phyloP scores from a whole-genome alignment of 2,113 vertebrate genomes.

The crab-eating macaque (Macaca fascicularis) region DNA sequence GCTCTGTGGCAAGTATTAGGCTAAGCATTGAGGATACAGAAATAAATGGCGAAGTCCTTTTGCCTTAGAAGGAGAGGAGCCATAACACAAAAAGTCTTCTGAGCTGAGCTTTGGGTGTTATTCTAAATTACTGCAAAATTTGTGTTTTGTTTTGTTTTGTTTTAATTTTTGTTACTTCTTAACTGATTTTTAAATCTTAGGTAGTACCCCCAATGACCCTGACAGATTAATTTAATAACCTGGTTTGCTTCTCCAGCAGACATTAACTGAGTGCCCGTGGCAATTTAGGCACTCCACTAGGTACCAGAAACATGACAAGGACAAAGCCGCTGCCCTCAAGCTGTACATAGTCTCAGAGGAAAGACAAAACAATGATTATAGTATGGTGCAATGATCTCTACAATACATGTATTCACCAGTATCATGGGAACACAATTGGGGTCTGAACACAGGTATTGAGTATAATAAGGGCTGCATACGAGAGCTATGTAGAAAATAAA shows the following conservation, averaged over 20 bases:
- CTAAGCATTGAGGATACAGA: background rate
- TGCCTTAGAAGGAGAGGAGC: background rate
- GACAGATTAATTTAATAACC: background rate
- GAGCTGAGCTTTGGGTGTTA: background rate
- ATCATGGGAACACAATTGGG: no score
- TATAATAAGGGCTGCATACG: background rate
- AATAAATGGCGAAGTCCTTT: background rate
- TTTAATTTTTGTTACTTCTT: constrained; percentile 9
- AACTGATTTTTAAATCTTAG: background rate
- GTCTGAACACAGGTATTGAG: background rate
- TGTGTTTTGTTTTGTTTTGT: background rate
- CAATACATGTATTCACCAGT: no score
- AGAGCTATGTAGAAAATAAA: background rate
- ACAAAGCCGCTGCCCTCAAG: background rate
- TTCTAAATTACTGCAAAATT: background rate
- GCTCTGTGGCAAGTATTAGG: background rate
- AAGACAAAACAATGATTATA: background rate
- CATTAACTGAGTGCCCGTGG: background rate
- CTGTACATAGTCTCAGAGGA: rapidly evolving
- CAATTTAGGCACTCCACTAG: background rate
- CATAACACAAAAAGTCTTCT: background rate
- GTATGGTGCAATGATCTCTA: background rate
- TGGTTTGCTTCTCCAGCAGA: background rate
- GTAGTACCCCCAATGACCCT: background rate
- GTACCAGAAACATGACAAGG: background rate